phyloP scores from a whole-genome alignment of 2,888 invertebrate genomes.

The Tethea ocularis region DNA sequence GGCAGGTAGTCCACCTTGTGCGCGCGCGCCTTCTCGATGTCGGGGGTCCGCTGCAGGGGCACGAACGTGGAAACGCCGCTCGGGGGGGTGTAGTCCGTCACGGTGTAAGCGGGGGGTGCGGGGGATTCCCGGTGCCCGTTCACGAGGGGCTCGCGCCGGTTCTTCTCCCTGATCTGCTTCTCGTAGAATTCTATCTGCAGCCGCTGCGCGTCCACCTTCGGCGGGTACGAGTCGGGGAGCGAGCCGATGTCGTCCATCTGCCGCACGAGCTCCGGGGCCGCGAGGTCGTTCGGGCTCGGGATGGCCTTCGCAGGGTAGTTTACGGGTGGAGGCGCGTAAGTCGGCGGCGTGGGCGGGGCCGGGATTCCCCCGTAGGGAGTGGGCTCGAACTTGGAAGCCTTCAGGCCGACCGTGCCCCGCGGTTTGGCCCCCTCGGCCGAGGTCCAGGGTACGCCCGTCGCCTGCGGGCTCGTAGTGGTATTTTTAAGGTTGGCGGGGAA shows the following conservation, averaged over 20 bases:
- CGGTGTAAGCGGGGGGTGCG: constrained; percentile 67
- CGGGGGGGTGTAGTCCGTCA: constrained; percentile 78
- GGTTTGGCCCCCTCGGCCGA: constrained; percentile 64
- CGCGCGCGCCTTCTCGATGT: constrained; percentile 76
- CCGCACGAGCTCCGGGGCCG: constrained; percentile 74
- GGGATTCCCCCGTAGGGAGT: constrained; percentile 32
- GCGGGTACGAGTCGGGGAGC: constrained; percentile 28
- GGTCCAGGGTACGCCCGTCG: constrained; percentile 71
- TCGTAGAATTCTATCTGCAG: constrained; percentile 81
- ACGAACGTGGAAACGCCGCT: constrained; percentile 69
- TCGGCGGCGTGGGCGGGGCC: constrained; percentile 50
- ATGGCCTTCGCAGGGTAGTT: constrained; percentile 63
- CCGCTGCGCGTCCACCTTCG: constrained; percentile 67
- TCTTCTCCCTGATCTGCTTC: constrained; percentile 72
- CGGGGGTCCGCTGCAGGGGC: constrained; percentile 78
- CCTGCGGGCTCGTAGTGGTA: neutral
- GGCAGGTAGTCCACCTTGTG: constrained; percentile 77
- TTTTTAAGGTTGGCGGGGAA: neutral
- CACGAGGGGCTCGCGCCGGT: constrained; percentile 47
- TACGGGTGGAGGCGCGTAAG: constrained; percentile 48
- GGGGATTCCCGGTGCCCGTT: constrained; percentile 51
- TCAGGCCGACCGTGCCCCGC: constrained; percentile 77
- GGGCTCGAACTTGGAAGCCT: constrained; percentile 82
- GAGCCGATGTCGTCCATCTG: constrained; percentile 44
- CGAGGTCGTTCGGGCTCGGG: constrained; percentile 67